Evolutionary conservation across 2,888 invertebrate genomes (phyloP), one percentile per base, ranked within the genome.

Genomic region (Oxycera nigricornis): DNA sequence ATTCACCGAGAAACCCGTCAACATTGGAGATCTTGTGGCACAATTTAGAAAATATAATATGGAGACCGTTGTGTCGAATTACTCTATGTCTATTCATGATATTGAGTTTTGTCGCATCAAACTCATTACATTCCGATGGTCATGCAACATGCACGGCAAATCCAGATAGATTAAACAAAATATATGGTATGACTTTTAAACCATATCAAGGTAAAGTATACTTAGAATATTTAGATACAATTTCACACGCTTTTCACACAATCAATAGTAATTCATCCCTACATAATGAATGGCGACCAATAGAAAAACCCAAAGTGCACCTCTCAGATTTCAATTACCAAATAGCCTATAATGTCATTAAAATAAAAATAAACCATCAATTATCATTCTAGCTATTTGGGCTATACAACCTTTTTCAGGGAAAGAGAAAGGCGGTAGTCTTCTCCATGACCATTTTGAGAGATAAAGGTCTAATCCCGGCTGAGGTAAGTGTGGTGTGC

Each of bases 91-190:
- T n/a, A 35, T 35, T 11, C 39, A 35, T 35, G 7, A 59, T 9
- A 28, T 61, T 14, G 59, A 62, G 22, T 73, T 73, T 24, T 73
- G 73, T 35, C 31, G 61, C 24, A 24, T 30, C 14, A 30, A 55
- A 6, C 73, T 73, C 24, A 73, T 39, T 28, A 17, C 73, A 73
- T 35, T 61, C 73, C 1, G 73, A 73, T 17, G 73, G 73, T 26
- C 59, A 73, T n/a, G 7, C 39, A 11, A 35, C 39, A 35, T 7
- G 6, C 7, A 11, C 39, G 39, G 6, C 11, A 7, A 11, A 35
- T 11, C 39, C 39, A 35, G 39, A 35, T 35, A 35, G 39, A 35
- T 11, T 35, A 6, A 35, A 11, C n/a, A n/a, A n/a, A n/a, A n/a
- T 35, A 35, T 35, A 35, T 35, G 39, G 39, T 11, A 11, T 11